Evolutionary conservation across 2,888 invertebrate genomes (phyloP), one percentile per base, ranked within the genome.

Genomic region (Taenaris catops): DNA sequence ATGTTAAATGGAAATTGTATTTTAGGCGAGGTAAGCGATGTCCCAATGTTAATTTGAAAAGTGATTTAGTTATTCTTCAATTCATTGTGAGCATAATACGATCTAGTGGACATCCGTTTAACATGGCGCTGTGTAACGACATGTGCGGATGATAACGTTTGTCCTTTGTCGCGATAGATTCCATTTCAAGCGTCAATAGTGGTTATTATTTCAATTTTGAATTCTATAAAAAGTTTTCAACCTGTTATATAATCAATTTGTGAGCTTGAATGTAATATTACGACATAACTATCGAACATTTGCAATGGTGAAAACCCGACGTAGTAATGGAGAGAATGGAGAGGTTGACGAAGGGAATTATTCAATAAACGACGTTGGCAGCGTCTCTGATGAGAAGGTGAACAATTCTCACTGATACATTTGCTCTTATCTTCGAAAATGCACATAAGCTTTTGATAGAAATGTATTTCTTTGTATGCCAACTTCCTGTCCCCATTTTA

Each of bases 271-370:
- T 68, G 72, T 70, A 63, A 63, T 61, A 60, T 65, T 66, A 69
- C 63, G 67, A 58, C 59, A 63, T 61, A 53, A 48, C 42, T 51
- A 40, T 47, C 44, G 44, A 49, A 53, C 58, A 62, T 66, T n/a
- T 65, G 73, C 73, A 64, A 87, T 87, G 87, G 87, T 87, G 78
- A 87, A 86, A 84, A 87, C 87, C 66, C 83, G 87, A 58, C 86
- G 87, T 63, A 87, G 87, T 73, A 83, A 84, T 58, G 84, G 84
- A 64, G 86, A 84, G 66, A 81, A 83, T 55, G 86, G 84, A 62
- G 86, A 86, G 63, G 72, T 78, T 61, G 83, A 84, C 51, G 86
- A 87, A 58, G 78, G 71, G 58, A 80, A 76, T 74, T 75, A 76
- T 58, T 67, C 72, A 55, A 58, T 74, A 54, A 83, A 83, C 76